Conservation (phyloP, 1,140 invertebrate species). For the Doryteuthis pealeii region DNA sequence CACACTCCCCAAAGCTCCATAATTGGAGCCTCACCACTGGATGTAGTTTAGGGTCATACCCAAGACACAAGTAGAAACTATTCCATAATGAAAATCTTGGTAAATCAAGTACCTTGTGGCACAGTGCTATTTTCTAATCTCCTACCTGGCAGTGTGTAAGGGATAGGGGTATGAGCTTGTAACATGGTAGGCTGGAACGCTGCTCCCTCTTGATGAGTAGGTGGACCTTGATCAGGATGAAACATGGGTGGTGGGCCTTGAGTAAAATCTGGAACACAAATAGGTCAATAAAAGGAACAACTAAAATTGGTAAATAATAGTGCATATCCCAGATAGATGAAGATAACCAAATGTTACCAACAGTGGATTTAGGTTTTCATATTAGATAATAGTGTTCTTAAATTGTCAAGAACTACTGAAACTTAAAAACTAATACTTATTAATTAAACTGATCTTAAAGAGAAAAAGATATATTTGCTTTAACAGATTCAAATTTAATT, state of each 20-base stretch:
- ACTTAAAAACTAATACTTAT: too few species aligned
- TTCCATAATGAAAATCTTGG: too few species aligned
- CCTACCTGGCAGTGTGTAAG: constrained; percentile 19
- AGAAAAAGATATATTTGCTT: too few species aligned
- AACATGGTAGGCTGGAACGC: constrained; percentile 27
- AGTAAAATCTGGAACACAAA: constrained; percentile 9
- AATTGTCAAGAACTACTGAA: too few species aligned
- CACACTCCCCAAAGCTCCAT: too few species aligned
- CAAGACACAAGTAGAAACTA: too few species aligned
- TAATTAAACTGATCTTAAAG: too few species aligned
- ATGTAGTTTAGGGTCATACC: too few species aligned
- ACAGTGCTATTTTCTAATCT: constrained; percentile 2
- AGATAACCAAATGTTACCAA: background rate
- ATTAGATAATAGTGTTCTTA: too few species aligned
- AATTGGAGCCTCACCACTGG: too few species aligned
- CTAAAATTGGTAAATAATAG: background rate
- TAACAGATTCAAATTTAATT: too few species aligned
- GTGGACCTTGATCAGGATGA: constrained; percentile 20
- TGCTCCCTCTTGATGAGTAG: constrained; percentile 19
- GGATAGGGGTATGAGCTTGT: constrained; percentile 23
- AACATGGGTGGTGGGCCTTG: constrained; percentile 18
- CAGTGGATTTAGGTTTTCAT: too few species aligned
- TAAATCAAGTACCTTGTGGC: background rate
- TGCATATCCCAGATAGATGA: constrained; percentile 3
- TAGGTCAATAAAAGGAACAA: background rate